These are phyloP conservation scores for Tachina grossa DNA, from an alignment of 2,888 invertebrate species.

Conservation along the genomic window DNA sequence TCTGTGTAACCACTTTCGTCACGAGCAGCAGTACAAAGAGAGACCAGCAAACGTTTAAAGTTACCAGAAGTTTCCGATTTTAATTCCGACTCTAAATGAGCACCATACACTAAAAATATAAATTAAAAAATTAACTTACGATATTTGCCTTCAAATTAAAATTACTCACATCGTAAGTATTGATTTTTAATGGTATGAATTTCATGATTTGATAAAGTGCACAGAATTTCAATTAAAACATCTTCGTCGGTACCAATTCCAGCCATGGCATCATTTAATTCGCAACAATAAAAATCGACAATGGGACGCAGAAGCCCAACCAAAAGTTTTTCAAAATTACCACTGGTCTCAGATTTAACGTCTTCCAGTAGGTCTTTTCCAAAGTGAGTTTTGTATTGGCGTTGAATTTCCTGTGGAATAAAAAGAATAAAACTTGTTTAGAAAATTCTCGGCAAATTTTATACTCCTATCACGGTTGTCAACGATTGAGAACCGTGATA, in stretches of 20 bases:
- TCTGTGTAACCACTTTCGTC: conserved; percentile 91
- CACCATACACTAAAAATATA: conserved; percentile 87
- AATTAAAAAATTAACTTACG: not conserved
- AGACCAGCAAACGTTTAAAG: conserved; percentile 94
- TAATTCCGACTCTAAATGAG: conserved; percentile 91
- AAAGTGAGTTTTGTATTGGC: conserved; percentile 82
- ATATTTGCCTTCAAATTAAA: not conserved
- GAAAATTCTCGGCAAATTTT: too few relatives aligned
- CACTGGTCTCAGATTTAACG: conserved; percentile 93
- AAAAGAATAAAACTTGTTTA: conserved; percentile 11
- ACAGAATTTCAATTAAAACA: conserved; percentile 93
- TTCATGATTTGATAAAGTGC: conserved; percentile 93
- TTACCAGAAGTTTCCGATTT: conserved; percentile 95
- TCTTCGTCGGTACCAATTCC: conserved; percentile 94
- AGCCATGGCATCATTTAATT: conserved; percentile 91
- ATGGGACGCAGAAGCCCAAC: conserved; percentile 93
- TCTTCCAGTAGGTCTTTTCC: conserved; percentile 90
- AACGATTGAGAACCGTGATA: too few relatives aligned
- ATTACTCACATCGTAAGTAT: conserved; percentile 88
- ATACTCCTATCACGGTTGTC: too few relatives aligned
- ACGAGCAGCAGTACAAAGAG: conserved; percentile 88
- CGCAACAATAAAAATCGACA: conserved; percentile 90
- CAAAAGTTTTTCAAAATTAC: conserved; percentile 92
- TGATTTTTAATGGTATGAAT: conserved; percentile 90
- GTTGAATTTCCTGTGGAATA: conserved; percentile 79